phyloP scores from a whole-genome alignment of 1,140 invertebrate species.

The Chlorops oryzae region DNA sequence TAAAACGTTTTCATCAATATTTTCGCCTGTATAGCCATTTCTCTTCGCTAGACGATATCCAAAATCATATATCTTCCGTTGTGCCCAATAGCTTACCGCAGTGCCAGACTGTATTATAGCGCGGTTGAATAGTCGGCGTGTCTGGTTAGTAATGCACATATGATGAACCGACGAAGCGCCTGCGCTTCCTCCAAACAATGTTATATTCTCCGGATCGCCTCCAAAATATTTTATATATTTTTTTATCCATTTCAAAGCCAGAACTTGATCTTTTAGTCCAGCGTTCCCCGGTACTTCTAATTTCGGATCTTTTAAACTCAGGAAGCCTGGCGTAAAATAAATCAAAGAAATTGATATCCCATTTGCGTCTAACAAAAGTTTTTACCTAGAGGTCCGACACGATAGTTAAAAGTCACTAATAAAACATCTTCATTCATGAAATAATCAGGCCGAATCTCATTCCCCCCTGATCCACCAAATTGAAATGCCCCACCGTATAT shows the following conservation, averaged over 20 bases:
- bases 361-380: background rate
- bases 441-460: conserved; percentile 56
- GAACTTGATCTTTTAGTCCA: conserved; percentile 47
- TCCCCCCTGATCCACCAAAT: conserved; percentile 46
- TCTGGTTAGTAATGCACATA: conserved; percentile 32
- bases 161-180: conserved; percentile 32
- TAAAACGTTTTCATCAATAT: conserved; percentile 38
- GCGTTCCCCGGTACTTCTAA: conserved; percentile 42
- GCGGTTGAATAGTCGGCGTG: conserved; percentile 54
- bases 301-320: conserved; percentile 40
- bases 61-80: conserved; percentile 18
- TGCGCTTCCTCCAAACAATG: conserved; percentile 43
- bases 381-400: conserved; percentile 54
- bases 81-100: conserved; percentile 43
- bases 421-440: conserved; percentile 58
- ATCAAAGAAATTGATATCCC: background rate
- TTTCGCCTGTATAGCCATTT: conserved; percentile 34
- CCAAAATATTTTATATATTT: conserved; percentile 40
- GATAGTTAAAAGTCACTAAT: conserved; percentile 64
- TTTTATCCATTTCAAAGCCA: conserved; percentile 45
- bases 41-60: conserved; percentile 26
- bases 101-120: conserved; percentile 56
- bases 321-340: conserved; percentile 20
- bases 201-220: conserved; percentile 41
- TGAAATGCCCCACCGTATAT: conserved; percentile 65